phyloP scores from a whole-genome alignment of 2,888 invertebrate genomes.

The Eugnorisma glareosa region DNA sequence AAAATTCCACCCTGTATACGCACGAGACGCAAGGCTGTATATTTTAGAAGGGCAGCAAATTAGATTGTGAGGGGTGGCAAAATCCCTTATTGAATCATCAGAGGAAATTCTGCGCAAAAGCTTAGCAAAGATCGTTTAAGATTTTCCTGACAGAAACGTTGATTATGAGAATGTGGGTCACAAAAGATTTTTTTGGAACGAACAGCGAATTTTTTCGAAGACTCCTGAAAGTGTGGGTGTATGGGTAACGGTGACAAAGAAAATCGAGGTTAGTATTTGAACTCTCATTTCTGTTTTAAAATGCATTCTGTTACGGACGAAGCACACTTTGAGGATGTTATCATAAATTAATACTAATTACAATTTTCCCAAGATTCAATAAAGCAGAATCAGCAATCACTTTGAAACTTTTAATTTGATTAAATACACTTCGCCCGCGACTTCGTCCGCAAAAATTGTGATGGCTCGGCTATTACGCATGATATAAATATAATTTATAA shows the following conservation, averaged over 20 bases:
- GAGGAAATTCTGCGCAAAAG: slow-evolving; percentile 45
- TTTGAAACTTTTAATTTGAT: not conserved
- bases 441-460: too few species aligned
- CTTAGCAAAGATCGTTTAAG: slow-evolving; percentile 32
- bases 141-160: slow-evolving; percentile 23
- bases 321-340: slow-evolving; percentile 2
- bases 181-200: not conserved
- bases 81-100: slow-evolving; percentile 54
- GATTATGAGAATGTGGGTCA: slow-evolving; percentile 36
- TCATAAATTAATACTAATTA: not conserved
- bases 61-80: slow-evolving; percentile 54
- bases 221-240: not conserved
- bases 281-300: not conserved
- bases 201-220: not conserved
- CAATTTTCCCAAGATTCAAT: slow-evolving; percentile 12
- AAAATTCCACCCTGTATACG: too few species aligned
- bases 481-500: too few species aligned
- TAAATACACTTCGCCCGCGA: too few species aligned
- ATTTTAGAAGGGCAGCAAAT: slow-evolving; percentile 51
- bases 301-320: not conserved
- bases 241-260: not conserved
- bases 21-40: slow-evolving; percentile 27
- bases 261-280: not conserved
- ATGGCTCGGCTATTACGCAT: too few species aligned
- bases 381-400: not conserved